Percentiles rank a stretch among this genome's conserved stretches.
Evolutionary conservation across 2,888 invertebrate genomes (phyloP).

Genomic region (Thelaira solivaga): DNA sequence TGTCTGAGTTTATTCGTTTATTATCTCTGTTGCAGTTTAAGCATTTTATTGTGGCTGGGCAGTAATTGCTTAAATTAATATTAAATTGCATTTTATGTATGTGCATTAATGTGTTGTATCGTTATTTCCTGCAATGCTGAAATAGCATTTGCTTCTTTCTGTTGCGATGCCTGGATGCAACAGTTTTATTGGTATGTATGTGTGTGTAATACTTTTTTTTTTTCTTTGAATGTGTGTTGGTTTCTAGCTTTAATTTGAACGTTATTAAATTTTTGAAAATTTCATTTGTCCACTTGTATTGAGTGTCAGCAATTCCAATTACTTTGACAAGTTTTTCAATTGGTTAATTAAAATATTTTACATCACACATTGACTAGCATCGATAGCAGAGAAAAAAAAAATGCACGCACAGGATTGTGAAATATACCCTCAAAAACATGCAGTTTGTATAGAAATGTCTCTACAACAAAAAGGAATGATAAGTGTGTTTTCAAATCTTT

Average conservation of each 20-base stretch:
- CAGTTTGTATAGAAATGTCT: too few species aligned
- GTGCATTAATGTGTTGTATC: neutral
- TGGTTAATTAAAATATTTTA: constrained; percentile 48
- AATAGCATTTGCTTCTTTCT: too few species aligned
- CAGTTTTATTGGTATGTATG: too few species aligned
- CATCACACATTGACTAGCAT: constrained; percentile 35
- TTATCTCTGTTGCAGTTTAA: neutral
- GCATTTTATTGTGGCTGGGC: neutral
- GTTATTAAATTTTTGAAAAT: constrained; percentile 41
- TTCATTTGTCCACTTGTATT: constrained; percentile 35
- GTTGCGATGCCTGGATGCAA: neutral
- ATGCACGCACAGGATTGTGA: neutral
- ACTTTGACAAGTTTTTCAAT: constrained; percentile 50
- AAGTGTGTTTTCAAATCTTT: too few species aligned
- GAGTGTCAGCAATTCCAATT: constrained; percentile 47
- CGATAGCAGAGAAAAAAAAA: neutral
- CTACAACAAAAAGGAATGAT: too few species aligned
- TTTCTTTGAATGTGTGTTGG: neutral
- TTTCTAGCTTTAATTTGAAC: neutral
- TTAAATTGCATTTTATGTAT: constrained; percentile 37
- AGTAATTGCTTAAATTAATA: constrained; percentile 45
- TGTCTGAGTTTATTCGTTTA: neutral
- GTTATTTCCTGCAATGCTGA: constrained; percentile 27
- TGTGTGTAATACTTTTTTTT: neutral
- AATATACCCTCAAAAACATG: too few species aligned